These are phyloP conservation scores for Choloepus didactylus DNA, from an alignment of 2,797 vertebrate species.

Conservation along the genomic window DNA sequence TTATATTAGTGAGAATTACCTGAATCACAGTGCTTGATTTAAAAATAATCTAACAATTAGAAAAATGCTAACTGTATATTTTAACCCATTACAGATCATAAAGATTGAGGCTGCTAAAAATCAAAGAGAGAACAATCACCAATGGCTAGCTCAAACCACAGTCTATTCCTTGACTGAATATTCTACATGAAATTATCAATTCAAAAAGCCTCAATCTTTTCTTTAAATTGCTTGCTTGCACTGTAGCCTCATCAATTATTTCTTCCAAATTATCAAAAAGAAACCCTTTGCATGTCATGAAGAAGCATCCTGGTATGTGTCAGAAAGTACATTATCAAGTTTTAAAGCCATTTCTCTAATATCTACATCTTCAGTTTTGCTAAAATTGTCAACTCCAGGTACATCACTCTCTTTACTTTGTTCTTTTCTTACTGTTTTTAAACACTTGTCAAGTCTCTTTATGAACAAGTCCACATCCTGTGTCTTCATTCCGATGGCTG, in stretches of 20 bases:
- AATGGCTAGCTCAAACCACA: background rate
- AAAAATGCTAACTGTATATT: slow-evolving; percentile 52
- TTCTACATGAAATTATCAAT: slow-evolving; percentile 40
- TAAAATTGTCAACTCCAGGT: slow-evolving; percentile 65
- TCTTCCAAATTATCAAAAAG: slow-evolving; percentile 15
- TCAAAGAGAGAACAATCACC: background rate
- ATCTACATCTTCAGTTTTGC: slow-evolving; percentile 56
- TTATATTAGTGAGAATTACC: slow-evolving; percentile 63
- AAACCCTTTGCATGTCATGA: slow-evolving; percentile 36
- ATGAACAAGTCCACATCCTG: slow-evolving; percentile 94
- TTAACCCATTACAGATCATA: slow-evolving; percentile 33
- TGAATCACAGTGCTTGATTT: slow-evolving; percentile 45
- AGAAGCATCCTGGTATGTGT: slow-evolving; percentile 23
- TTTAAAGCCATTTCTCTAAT: slow-evolving; percentile 67
- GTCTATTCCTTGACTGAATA: slow-evolving; percentile 22
- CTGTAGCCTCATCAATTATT: background rate
- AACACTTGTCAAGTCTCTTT: slow-evolving; percentile 96
- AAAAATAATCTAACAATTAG: slow-evolving; percentile 49
- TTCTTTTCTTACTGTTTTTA: slow-evolving; percentile 92
- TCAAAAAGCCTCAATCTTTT: background rate
- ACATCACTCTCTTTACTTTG: slow-evolving; percentile 71
- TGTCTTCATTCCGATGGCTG: slow-evolving; percentile 95
- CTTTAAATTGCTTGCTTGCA: slow-evolving; percentile 21
- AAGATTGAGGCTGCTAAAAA: background rate
- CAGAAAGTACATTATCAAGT: slow-evolving; percentile 51